phyloP scores from a whole-genome alignment of 1,140 invertebrate genomes.

The Apolygus lucorum region DNA sequence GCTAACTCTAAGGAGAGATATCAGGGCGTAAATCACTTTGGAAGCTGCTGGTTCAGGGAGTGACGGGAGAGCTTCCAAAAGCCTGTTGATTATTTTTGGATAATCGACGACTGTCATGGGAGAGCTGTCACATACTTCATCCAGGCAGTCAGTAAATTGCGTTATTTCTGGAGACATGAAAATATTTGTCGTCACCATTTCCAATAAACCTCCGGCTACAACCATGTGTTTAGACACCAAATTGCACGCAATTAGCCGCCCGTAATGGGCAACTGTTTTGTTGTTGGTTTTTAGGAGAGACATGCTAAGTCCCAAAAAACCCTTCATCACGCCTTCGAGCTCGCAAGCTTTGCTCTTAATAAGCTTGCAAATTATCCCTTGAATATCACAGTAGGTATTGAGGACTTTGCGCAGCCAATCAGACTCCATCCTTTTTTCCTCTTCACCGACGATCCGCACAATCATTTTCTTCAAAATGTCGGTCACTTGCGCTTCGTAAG shows the following conservation, averaged over 20 bases:
- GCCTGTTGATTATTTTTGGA: conserved; percentile 40
- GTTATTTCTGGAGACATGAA: conserved; percentile 38
- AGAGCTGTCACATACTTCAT: conserved; percentile 41
- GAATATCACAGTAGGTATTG: conserved; percentile 37
- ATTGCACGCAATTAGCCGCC: conserved; percentile 44
- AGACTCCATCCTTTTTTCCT: conserved; percentile 42
- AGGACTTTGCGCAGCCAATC: conserved; percentile 45
- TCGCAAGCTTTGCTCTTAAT: conserved; percentile 46
- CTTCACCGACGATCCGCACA: conserved; percentile 41
- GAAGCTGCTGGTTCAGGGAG: conserved; percentile 40
- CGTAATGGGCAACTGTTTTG: conserved; percentile 41
- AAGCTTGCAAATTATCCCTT: conserved; percentile 41
- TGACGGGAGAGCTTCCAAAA: conserved; percentile 44
- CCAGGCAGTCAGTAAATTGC: conserved; percentile 49
- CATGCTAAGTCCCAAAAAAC: conserved; percentile 47
- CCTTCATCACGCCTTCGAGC: conserved; percentile 45
- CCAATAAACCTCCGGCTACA: conserved; percentile 41
- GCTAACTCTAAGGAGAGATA: conserved; percentile 44
- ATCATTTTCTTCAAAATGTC: conserved; percentile 44
- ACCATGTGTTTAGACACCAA: conserved; percentile 43
- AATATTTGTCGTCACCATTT: conserved; percentile 43
- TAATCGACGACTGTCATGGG: conserved; percentile 43
- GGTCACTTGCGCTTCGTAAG: conserved; percentile 45
- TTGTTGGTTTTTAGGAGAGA: conserved; percentile 40
- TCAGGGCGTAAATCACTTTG: conserved; percentile 43